Conservation (phyloP, 1,140 invertebrate species). For the Sitophilus oryzae region DNA sequence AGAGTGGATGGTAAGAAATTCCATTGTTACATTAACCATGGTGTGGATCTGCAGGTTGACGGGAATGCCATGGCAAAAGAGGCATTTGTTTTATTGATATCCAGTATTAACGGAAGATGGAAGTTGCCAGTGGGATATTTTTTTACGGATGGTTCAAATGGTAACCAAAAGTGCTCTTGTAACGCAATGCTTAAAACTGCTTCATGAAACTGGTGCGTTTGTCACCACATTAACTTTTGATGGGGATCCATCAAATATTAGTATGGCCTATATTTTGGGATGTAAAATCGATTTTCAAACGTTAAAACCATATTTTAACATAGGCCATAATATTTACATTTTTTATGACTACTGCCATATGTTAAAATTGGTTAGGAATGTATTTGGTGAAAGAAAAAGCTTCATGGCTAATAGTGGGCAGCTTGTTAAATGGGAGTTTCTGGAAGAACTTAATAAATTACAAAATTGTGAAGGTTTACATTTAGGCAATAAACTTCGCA, state of each 20-base stretch:
- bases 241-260: constrained; percentile 9
- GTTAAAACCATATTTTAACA: constrained; percentile 4
- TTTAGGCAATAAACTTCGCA: background rate
- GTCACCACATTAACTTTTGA: constrained; percentile 12
- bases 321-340: background rate
- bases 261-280: background rate
- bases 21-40: constrained; percentile 17
- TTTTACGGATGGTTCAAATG: background rate
- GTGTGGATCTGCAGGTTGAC: background rate
- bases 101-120: too few relatives aligned
- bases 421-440: too few relatives aligned
- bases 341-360: constrained; percentile 9
- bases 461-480: too few relatives aligned
- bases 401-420: constrained; percentile 1
- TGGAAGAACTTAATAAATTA: too few relatives aligned
- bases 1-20: constrained; percentile 12
- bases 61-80: too few relatives aligned
- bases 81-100: too few relatives aligned
- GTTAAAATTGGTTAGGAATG: constrained; percentile 13
- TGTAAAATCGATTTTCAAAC: background rate
- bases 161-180: constrained; percentile 1
- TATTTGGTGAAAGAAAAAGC: constrained; percentile 6
- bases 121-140: too few relatives aligned
- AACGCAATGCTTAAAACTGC: background rate
- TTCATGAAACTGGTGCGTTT: constrained; percentile 1